Conservation (phyloP, 2,888 invertebrate species). For the Cantharis rustica region DNA sequence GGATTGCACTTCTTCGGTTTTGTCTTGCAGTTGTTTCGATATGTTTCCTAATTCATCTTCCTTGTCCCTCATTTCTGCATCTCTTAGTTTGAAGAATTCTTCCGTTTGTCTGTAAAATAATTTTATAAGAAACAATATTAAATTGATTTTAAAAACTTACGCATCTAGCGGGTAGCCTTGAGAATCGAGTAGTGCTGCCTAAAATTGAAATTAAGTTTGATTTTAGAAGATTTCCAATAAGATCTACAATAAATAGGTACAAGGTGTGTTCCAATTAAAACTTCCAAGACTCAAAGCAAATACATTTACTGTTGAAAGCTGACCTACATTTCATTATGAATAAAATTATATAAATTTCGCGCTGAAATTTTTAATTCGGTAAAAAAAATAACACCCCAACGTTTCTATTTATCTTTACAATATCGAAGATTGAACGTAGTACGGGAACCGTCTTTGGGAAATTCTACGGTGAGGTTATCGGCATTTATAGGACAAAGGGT, state of each 20-base stretch:
- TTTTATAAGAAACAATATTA: not conserved
- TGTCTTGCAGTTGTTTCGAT: conserved; percentile 8
- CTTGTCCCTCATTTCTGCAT: not conserved
- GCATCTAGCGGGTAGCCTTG: not conserved
- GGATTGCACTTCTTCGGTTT: conserved; percentile 40
- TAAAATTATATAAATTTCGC: not conserved
- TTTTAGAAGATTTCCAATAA: not conserved
- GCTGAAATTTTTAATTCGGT: too few relatives aligned
- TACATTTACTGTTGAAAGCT: not conserved
- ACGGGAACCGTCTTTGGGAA: conserved; percentile 36
- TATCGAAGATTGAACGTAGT: not conserved
- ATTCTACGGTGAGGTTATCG: conserved; percentile 5
- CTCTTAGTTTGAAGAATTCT: not conserved
- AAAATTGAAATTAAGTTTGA: not conserved
- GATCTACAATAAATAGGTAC: not conserved
- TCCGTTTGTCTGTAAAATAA: not conserved
- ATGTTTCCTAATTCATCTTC: not conserved
- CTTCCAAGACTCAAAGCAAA: not conserved
- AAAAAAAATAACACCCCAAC: too few relatives aligned
- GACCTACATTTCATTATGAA: not conserved
- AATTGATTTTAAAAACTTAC: not conserved
- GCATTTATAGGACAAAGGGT: not conserved
- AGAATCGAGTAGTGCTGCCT: not conserved
- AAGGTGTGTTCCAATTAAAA: not conserved
- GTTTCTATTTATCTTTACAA: not conserved